phyloP scores from a whole-genome alignment of 2,797 vertebrate species.

The Macrochelys suwanniensis region DNA sequence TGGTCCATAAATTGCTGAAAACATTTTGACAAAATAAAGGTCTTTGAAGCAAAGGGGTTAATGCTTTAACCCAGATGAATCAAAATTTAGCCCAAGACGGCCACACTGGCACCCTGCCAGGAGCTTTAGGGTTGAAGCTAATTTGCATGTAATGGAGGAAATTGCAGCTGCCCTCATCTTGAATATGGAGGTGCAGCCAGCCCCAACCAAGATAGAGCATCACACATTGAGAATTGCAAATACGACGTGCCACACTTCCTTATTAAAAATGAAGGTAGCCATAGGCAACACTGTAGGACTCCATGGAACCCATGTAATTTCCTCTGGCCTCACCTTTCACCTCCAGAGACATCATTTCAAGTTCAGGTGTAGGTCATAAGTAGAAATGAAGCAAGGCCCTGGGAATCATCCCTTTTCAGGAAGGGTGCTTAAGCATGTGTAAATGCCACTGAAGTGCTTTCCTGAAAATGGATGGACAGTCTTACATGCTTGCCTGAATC shows the following conservation, averaged over 20 bases:
- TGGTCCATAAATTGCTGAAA: slow-evolving; percentile 37
- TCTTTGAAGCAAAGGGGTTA: slow-evolving; percentile 40
- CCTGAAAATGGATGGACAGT: slow-evolving; percentile 16
- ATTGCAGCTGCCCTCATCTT: slow-evolving; percentile 71
- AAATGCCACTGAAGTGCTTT: slow-evolving; percentile 53
- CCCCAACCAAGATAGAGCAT: slow-evolving; percentile 58
- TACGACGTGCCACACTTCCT: slow-evolving; percentile 69
- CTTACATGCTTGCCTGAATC: slow-evolving; percentile 58
- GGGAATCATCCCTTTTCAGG: slow-evolving; percentile 64
- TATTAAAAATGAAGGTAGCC: slow-evolving; percentile 72
- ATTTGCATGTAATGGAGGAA: slow-evolving; percentile 79
- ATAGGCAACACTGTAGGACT: slow-evolving; percentile 53
- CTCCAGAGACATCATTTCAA: slow-evolving; percentile 65
- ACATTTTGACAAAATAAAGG: slow-evolving; percentile 51
- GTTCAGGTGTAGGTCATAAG: slow-evolving; percentile 61
- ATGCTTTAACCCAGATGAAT: slow-evolving; percentile 56
- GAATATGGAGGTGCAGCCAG: slow-evolving; percentile 63
- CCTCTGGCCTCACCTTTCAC: slow-evolving; percentile 69
- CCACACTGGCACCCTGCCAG: slow-evolving; percentile 59
- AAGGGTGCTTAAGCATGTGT: slow-evolving; percentile 58
- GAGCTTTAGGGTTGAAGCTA: slow-evolving; percentile 60
- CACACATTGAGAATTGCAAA: slow-evolving; percentile 65
- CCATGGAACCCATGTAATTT: slow-evolving; percentile 66
- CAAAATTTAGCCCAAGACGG: slow-evolving; percentile 63
- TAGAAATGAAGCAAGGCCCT: slow-evolving; percentile 50